A percentile compares a stretch with the other conserved stretches of the same genome.
Evolutionary conservation across 2,113 vertebrate genomes (phyloP).

Genomic region (Gila orcuttii): DNA sequence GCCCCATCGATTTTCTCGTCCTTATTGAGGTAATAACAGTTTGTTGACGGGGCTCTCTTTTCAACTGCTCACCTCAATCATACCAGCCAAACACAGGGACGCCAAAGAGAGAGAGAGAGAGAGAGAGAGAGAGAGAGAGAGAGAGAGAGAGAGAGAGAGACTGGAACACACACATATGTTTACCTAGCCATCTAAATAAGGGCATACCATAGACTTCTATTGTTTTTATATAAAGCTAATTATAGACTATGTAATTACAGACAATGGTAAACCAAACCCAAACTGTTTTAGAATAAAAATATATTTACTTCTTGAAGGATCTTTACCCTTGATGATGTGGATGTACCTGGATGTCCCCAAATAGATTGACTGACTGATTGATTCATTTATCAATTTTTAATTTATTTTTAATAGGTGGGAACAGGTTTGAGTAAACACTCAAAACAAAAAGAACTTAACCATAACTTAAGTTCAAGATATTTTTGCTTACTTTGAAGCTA

Average conservation of each 20-base stretch:
- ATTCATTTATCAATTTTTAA: too few species aligned
- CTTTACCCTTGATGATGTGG: too few species aligned
- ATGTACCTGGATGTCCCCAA: too few species aligned
- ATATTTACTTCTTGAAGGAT: too few species aligned
- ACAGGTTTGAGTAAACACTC: too few species aligned
- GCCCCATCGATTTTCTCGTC: constrained; percentile 82
- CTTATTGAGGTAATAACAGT: constrained; percentile 83
- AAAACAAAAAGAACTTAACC: too few species aligned
- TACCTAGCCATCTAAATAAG: background rate
- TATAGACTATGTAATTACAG: background rate
- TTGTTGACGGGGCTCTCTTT: constrained; percentile 76
- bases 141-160: background rate
- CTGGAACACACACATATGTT: constrained; percentile 15
- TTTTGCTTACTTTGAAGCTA: background rate
- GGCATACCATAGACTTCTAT: background rate
- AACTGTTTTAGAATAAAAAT: too few species aligned
- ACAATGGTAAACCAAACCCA: background rate
- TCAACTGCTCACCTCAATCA: constrained; percentile 79
- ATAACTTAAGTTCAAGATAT: background rate
- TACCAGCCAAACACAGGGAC: constrained; percentile 43
- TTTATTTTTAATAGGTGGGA: too few species aligned
- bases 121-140: background rate
- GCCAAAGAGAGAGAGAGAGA: background rate
- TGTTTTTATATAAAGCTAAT: background rate
- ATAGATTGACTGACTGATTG: too few species aligned